These are phyloP conservation scores for Momotus momota DNA, from an alignment of 2,797 vertebrate genomes.

Conservation along the genomic window DNA sequence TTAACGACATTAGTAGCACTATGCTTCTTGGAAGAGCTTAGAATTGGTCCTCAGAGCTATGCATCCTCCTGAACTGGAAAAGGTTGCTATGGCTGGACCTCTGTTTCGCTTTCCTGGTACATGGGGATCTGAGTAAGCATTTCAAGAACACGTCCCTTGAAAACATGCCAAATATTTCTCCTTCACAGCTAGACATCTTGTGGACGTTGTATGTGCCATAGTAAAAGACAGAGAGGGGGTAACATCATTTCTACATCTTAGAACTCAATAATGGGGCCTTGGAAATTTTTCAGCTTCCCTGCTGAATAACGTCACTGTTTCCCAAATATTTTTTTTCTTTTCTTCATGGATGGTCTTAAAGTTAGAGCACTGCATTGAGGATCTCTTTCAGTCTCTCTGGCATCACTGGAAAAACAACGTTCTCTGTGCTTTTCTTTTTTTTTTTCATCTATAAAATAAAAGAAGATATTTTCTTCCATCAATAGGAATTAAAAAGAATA, in stretches of 20 bases:
- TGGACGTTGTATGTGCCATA: neutral
- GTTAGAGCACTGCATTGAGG: neutral
- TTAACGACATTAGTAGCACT: neutral
- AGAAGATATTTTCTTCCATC: neutral
- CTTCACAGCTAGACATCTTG: neutral
- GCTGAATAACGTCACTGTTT: neutral
- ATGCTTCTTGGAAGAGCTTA: neutral
- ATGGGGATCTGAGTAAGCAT: fast-evolving
- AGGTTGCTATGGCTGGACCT: neutral
- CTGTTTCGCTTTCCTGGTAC: neutral
- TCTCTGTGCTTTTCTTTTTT: neutral
- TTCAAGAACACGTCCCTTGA: neutral
- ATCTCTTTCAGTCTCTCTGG: neutral
- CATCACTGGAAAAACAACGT: neutral
- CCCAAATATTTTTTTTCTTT: neutral
- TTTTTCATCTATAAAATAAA: neutral
- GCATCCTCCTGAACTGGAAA: neutral
- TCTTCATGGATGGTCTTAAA: neutral
- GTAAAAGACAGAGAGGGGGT: neutral
- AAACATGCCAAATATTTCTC: neutral
- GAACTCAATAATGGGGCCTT: neutral
- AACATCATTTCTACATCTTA: neutral
- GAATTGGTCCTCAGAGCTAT: neutral
- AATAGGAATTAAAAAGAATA: neutral
- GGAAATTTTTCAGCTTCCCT: neutral